phyloP scores from a whole-genome alignment of 1,140 invertebrate species.

The Vanessa atalanta region DNA sequence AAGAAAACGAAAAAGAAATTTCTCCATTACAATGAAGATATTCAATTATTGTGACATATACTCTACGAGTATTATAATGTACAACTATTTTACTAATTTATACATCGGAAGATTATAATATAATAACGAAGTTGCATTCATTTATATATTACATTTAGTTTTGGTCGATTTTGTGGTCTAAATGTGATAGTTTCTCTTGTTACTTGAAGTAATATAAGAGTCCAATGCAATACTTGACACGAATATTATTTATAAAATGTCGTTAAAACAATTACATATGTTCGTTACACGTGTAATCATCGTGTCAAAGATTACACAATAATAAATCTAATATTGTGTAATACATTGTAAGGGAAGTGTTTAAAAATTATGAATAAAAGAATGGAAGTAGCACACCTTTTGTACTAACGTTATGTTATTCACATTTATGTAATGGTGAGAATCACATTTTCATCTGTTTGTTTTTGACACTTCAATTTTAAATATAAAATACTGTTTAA shows the following conservation, averaged over 20 bases:
- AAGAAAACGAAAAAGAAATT: too few species aligned
- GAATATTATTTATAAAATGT: not conserved
- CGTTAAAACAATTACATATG: slow-evolving; percentile 1
- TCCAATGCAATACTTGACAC: not conserved
- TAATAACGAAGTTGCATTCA: too few species aligned
- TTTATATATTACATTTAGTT: too few species aligned
- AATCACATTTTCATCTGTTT: slow-evolving; percentile 6
- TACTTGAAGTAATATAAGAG: not conserved
- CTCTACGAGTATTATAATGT: too few species aligned
- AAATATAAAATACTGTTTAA: not conserved
- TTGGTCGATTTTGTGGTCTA: too few species aligned
- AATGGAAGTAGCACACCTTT: slow-evolving; percentile 66
- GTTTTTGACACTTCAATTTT: slow-evolving; percentile 10
- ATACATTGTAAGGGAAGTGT: slow-evolving; percentile 53
- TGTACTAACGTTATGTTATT: slow-evolving; percentile 57
- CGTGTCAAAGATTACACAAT: slow-evolving; percentile 53
- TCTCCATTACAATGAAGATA: too few species aligned
- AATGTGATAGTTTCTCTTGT: too few species aligned
- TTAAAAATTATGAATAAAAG: slow-evolving; percentile 47
- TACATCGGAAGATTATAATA: too few species aligned
- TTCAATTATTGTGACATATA: too few species aligned
- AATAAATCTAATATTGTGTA: slow-evolving; percentile 57
- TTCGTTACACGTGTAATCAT: slow-evolving; percentile 52
- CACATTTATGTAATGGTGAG: slow-evolving; percentile 34
- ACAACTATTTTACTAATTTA: too few species aligned